Evolutionary conservation across 2,113 vertebrate species (phyloP), one percentile per base, ranked within the genome.

Genomic region (Panthera tigris): DNA sequence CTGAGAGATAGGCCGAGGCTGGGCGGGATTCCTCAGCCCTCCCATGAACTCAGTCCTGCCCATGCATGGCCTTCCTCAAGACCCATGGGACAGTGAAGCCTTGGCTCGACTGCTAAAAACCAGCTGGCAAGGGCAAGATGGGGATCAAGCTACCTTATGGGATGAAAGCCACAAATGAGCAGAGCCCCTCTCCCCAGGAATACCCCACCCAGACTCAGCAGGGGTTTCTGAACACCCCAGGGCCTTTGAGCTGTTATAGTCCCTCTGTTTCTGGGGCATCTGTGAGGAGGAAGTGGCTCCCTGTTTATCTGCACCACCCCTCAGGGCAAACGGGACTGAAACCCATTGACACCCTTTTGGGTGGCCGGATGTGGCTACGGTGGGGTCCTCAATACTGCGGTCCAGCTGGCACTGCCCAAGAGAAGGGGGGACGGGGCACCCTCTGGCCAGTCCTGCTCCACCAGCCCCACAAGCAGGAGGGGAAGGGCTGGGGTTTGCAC

Each of bases 161-260:
- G 94, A 96, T 92, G 94, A 97, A 97, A 97, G 96, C 95, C 97
- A 97, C 94, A 95, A 83, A 76, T 33, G 90, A 71, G 63, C 18
- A 39, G 63, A 79, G 83, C 65, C 65, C 52, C 55, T 88, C 86
- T 69, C 29, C 63, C 61, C 41, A 25, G 74, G 73, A 78, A 41
- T 12, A 15, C 61, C 74, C 55, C 80, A n/a, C 91, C 63, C 52
- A 63, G 36, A 63, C 45, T 87, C 29, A 33, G 63, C 45, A 86
- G 79, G 45, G 87, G 41, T 48, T 89, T 74, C 93, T 55, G 39
- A 41, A 76, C 12, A 80, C 19, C 52, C 69, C 78, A 66, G n/a
- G 89, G 45, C 45, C 63, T 94, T 25, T 13, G 78, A 95, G 50
- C 29, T 61, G n/a, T 39, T 83, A 41, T 27, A 92, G 45, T 68